Base-by-base conservation (phyloP, 2,113 vertebrate species). In the Coreoperca whiteheadi region DNA sequence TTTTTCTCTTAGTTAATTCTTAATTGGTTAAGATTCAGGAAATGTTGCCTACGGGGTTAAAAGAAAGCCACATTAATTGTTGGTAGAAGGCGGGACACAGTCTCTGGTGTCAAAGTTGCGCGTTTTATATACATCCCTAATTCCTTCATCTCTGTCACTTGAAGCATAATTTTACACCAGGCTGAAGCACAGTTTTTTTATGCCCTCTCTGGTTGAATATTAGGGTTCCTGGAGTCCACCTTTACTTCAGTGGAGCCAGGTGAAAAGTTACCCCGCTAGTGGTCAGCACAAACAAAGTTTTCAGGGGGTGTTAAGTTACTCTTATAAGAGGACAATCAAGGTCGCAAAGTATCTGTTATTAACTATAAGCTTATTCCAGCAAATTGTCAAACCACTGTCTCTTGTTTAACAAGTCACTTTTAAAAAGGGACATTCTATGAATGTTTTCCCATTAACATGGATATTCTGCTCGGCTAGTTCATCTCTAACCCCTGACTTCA, bases 401-500 rank as follows among this genome's bases (percentile, higher is more conserved):
- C n/a, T 41, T 70, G 6, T 61, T 53, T 12, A 61, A 51, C 4
- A 28, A 51, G 10, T 20, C 59, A n/a, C 30, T 54, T 53, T 50
- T 46, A 20, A 37, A 34, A 70, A 39, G 0, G 0, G 16, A 30
- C 0, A 32, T 41, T 61, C 23, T n/a, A 14, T 54, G 5, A 77
- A 57, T 59, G 48, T 48, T 57, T 46, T 10, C 21, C n/a, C 2
- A 39, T 70, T 70, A 63, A 30, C 9, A 61, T 60, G 14, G 34
- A 68, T 70, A 75, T 46, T 69, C 46, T 50, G 60, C 51, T 76
- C 43, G n/a, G 39, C 23, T 57, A 37, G 51, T 57, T 51, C 15
- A 48, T 66, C 23, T 54, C 34, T 39, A 72, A 10, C 41, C 43
- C 69, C 30, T 23, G 74, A 75, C 79, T 41, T 56, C 20, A 72